A percentile compares a stretch with the other conserved stretches of the same genome.
Conservation (phyloP, 2,113 vertebrate genomes). For the Poeciliopsis turrubarensis region DNA sequence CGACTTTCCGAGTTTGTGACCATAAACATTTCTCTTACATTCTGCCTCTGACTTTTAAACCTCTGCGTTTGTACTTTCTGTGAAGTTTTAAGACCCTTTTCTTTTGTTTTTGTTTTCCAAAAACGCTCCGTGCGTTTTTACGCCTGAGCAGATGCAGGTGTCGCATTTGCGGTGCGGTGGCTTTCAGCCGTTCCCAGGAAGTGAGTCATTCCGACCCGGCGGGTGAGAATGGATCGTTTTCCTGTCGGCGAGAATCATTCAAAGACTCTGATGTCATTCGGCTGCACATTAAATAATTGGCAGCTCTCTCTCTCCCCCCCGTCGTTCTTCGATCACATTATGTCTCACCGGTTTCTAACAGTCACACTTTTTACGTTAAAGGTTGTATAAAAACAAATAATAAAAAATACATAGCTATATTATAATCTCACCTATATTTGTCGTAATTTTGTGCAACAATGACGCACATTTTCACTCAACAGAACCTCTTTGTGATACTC, state of each 20-base stretch:
- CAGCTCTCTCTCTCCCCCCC: background rate
- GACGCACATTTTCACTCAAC: background rate
- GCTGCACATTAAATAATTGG: background rate
- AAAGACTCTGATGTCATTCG: background rate
- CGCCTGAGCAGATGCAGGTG: background rate
- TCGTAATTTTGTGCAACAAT: background rate
- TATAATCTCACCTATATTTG: background rate
- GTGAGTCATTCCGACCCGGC: background rate
- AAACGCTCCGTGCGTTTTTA: background rate
- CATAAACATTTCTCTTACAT: conserved; percentile 12
- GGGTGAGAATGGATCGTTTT: background rate
- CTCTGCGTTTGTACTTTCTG: background rate
- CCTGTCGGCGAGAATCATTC: background rate
- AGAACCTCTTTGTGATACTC: background rate
- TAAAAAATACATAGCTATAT: background rate
- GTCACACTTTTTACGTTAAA: background rate
- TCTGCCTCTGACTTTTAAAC: background rate
- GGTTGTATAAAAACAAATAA: background rate
- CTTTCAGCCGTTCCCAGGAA: background rate
- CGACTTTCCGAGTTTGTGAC: conserved; percentile 49
- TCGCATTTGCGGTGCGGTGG: background rate
- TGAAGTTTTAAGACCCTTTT: conserved; percentile 40
- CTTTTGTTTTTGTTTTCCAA: background rate
- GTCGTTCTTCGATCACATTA: too few species aligned
- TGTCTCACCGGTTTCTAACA: background rate